Conservation (phyloP, 1,140 invertebrate genomes). For the Pristionchus pacificus region DNA sequence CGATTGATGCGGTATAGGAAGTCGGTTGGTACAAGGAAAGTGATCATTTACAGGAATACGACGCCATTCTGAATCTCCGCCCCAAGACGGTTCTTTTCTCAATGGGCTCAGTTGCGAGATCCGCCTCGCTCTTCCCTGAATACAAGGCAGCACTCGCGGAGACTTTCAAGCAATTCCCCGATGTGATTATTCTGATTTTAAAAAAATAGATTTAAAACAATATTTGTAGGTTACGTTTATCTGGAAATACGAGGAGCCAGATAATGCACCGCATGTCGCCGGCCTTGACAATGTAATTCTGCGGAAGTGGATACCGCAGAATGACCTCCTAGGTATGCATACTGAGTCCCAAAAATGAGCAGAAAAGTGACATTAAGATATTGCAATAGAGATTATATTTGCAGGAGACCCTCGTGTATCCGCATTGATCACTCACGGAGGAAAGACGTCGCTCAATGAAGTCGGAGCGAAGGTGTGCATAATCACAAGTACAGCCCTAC, state of each 20-base stretch:
- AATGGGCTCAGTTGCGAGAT: constrained; percentile 42
- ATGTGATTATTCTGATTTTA: no score
- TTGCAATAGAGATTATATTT: no score
- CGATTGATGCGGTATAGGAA: constrained; percentile 9
- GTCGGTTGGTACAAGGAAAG: no score
- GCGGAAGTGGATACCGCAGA: constrained; percentile 41
- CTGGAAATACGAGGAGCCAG: constrained; percentile 43
- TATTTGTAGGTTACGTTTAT: constrained; percentile 42
- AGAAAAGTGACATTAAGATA: no score
- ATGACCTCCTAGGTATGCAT: constrained; percentile 31
- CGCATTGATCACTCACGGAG: constrained; percentile 78
- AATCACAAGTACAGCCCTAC: constrained; percentile 17
- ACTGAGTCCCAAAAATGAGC: constrained; percentile 2
- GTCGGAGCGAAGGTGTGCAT: constrained; percentile 4
- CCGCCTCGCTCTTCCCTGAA: constrained; percentile 30
- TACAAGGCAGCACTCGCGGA: constrained; percentile 32
- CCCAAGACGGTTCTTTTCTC: constrained; percentile 40
- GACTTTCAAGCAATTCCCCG: no score
- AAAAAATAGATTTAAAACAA: no score
- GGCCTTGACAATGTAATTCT: constrained; percentile 34
- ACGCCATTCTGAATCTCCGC: constrained; percentile 6
- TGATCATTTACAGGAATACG: constrained; percentile 21
- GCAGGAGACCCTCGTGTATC: constrained; percentile 58
- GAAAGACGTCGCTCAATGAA: constrained; percentile 74
- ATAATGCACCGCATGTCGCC: constrained; percentile 35